Evolutionary conservation across 37 sponge, comb jelly and placozoan species (phyloP).

Genomic region (Agelas oroides): DNA sequence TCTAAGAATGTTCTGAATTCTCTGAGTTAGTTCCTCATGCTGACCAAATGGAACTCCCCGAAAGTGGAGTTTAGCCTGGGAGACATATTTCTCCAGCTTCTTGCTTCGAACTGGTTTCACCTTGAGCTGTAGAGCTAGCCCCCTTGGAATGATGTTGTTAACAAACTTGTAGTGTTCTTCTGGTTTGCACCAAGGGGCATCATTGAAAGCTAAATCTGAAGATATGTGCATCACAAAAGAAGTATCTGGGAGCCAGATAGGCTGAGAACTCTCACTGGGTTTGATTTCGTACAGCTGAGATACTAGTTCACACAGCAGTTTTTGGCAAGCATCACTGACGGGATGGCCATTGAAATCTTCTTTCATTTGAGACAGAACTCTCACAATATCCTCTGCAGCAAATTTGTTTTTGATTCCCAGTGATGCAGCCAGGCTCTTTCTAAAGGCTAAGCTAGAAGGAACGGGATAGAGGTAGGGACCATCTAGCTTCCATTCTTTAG

Average conservation of each 20-base stretch:
- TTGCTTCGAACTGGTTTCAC: constrained; percentile 9
- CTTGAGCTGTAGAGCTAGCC: constrained; percentile 16
- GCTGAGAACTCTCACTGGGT: not conserved
- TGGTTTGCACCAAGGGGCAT: constrained; percentile 28
- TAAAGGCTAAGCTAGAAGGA: constrained; percentile 10
- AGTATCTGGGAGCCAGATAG: constrained; percentile 36
- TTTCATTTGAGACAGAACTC: constrained; percentile 53
- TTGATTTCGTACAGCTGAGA: constrained; percentile 10
- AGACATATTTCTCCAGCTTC: constrained; percentile 2
- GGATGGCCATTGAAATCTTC: constrained; percentile 23
- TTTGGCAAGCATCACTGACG: constrained; percentile 12
- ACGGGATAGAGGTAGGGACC: constrained; percentile 63
- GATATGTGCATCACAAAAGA: constrained; percentile 19
- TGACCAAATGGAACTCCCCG: constrained; percentile 30
- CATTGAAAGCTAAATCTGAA: constrained; percentile 42
- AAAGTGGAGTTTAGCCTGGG: not conserved
- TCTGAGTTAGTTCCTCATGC: constrained; percentile 25
- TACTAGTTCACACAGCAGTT: not conserved
- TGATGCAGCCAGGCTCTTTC: constrained; percentile 5
- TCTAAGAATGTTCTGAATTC: constrained; percentile 42
- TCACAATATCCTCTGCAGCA: constrained; percentile 29
- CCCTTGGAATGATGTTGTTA: constrained; percentile 13
- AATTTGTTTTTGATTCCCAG: constrained; percentile 37
- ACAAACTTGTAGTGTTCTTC: constrained; percentile 28
- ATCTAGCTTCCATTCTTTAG: constrained; percentile 23